Conservation (phyloP, 2,797 vertebrate genomes). For the Manis crassicaudata region DNA sequence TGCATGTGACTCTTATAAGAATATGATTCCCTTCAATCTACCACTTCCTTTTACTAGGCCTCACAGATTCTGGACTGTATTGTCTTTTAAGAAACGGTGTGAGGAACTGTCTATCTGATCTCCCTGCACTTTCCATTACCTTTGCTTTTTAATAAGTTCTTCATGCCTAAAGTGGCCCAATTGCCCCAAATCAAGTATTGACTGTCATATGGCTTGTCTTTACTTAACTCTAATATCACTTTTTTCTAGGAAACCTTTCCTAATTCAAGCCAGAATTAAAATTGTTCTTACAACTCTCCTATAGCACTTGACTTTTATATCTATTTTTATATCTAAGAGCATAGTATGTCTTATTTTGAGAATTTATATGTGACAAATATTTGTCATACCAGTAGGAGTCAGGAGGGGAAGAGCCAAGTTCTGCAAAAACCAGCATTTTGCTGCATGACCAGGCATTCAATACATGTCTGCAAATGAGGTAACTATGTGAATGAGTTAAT, state of each 20-base stretch:
- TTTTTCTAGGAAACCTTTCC: slow-evolving; percentile 16
- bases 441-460: neutral
- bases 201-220: neutral
- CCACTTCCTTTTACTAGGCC: neutral
- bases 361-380: neutral
- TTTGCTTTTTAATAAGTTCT: neutral
- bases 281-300: neutral
- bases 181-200: neutral
- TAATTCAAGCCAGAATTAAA: neutral
- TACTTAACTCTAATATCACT: neutral
- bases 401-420: neutral
- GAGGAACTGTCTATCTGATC: neutral
- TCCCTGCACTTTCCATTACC: neutral
- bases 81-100: neutral
- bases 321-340: neutral
- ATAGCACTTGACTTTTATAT: neutral
- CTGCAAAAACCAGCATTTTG: neutral
- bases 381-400: neutral
- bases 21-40: neutral
- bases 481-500: neutral
- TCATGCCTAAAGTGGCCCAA: neutral
- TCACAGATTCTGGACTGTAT: neutral
- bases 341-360: neutral
- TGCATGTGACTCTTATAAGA: neutral
- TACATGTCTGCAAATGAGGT: neutral